These are phyloP conservation scores for Andrena hattorfiana DNA, from an alignment of 2,888 invertebrate species.

Conservation along the genomic window DNA sequence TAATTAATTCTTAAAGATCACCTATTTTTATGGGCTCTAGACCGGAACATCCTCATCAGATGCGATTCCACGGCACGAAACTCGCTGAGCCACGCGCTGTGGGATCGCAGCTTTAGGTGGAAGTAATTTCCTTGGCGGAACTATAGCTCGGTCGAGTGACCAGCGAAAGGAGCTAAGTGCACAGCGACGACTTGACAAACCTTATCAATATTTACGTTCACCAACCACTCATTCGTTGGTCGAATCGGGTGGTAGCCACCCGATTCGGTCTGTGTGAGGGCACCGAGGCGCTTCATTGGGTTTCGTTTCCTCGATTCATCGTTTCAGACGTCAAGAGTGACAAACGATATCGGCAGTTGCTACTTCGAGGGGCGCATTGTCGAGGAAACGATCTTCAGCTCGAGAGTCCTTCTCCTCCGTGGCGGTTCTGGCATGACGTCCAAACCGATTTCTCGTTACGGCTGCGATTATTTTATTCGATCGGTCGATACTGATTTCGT, in stretches of 20 bases:
- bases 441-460: conserved; percentile 41
- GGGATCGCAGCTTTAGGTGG: neutral
- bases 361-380: conserved; percentile 45
- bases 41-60: too few species aligned
- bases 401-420: conserved; percentile 33
- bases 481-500: conserved; percentile 9
- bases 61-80: too few species aligned
- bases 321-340: conserved; percentile 59
- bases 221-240: conserved; percentile 40
- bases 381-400: conserved; percentile 43
- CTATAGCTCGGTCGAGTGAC: conserved; percentile 28
- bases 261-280: conserved; percentile 26
- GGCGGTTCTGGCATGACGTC: conserved; percentile 8
- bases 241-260: conserved; percentile 53
- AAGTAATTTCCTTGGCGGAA: conserved; percentile 11
- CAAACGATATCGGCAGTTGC: conserved; percentile 69
- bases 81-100: too few species aligned
- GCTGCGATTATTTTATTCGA: conserved; percentile 19
- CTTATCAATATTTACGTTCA: conserved; percentile 52
- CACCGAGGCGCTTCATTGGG: conserved; percentile 39
- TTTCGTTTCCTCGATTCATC: conserved; percentile 66
- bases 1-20: too few species aligned
- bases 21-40: too few species aligned
- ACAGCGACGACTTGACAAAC: conserved; percentile 25
- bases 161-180: conserved; percentile 35